Percentiles rank a stretch among this genome's conserved stretches.
These are phyloP conservation scores for Sicus ferrugineus DNA, from an alignment of 2,888 invertebrate genomes.

Conservation along the genomic window DNA sequence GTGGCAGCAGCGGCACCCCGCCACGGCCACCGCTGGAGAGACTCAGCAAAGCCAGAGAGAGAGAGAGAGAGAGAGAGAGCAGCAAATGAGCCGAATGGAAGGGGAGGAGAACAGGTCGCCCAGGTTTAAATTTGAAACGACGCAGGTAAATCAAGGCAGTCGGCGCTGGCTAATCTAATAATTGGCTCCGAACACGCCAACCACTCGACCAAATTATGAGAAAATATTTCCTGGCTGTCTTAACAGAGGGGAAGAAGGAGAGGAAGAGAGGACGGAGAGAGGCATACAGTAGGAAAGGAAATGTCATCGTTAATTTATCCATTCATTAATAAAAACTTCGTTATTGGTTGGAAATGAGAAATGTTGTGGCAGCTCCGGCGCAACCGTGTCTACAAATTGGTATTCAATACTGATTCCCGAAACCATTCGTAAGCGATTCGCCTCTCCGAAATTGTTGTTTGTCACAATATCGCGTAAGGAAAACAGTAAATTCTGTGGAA, in stretches of 20 bases:
- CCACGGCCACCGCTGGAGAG: slow-evolving; percentile 8
- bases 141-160: slow-evolving; percentile 1
- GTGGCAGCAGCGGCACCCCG: slow-evolving; percentile 50
- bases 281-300: slow-evolving; percentile 2
- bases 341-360: neutral
- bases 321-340: slow-evolving; percentile 10
- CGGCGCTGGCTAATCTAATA: neutral
- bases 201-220: neutral
- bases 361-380: neutral
- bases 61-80: neutral
- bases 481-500: no score
- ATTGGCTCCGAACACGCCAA: neutral
- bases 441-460: no score
- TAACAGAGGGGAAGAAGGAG: no score
- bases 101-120: no score
- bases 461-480: no score
- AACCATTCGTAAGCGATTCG: no score
- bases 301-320: slow-evolving; percentile 17
- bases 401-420: slow-evolving; percentile 6
- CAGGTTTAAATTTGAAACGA: no score
- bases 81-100: neutral
- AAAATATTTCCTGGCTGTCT: neutral
- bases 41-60: neutral
- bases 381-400: slow-evolving; percentile 14
- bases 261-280: no score